Conservation (phyloP, 2,797 vertebrate genomes). For the Anas georgica region DNA sequence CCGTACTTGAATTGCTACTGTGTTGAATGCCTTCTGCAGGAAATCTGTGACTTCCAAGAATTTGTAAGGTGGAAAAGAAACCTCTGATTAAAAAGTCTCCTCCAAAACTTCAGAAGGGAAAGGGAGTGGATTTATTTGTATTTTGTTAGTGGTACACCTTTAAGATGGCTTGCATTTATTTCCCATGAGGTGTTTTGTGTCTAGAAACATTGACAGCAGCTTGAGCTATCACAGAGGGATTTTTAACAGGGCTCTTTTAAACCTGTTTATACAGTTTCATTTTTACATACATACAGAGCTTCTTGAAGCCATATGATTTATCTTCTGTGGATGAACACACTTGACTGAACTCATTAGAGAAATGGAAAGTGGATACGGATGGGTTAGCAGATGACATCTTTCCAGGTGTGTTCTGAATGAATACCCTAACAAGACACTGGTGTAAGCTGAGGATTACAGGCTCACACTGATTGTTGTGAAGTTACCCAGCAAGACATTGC, state of each 20-base stretch:
- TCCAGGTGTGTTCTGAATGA: neutral
- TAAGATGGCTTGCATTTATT: neutral
- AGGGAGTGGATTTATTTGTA: neutral
- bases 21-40: neutral
- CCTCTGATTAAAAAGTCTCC: neutral
- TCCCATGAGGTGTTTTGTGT: neutral
- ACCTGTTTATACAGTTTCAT: neutral
- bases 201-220: neutral
- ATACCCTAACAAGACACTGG: neutral
- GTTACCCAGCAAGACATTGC: neutral
- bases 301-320: neutral
- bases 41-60: neutral
- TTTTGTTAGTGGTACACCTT: neutral
- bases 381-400: neutral
- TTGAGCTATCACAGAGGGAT: neutral
- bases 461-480: neutral
- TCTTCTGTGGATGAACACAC: neutral
- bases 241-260: neutral
- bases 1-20: neutral
- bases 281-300: neutral
- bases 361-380: neutral
- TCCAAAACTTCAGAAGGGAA: neutral
- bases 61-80: neutral
- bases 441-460: neutral
- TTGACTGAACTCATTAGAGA: neutral